Percentiles rank a stretch among this genome's conserved stretches.
phyloP scores from a whole-genome alignment of 1,140 invertebrate genomes.

The Condylostylus longicornis region DNA sequence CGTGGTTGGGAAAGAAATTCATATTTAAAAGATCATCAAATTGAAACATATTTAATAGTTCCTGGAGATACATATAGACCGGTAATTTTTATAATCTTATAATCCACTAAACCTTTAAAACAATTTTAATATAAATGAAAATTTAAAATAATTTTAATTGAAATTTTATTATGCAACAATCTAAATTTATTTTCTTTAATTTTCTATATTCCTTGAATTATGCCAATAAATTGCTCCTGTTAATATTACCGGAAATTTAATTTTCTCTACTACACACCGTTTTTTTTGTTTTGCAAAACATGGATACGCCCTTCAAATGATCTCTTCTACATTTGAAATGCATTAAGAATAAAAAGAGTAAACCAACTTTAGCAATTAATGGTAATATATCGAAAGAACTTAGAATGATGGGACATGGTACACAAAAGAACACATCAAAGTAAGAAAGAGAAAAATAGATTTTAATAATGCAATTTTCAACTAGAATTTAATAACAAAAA shows the following conservation, averaged over 20 bases:
- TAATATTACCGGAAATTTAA: too few species aligned
- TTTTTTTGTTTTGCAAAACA: conserved; percentile 1
- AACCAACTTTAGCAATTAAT: conserved; percentile 46
- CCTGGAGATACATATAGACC: conserved; percentile 52
- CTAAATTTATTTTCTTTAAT: too few species aligned
- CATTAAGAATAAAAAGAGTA: conserved; percentile 39
- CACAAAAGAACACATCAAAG: conserved; percentile 53
- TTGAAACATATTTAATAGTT: conserved; percentile 83
- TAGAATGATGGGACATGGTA: conserved; percentile 71
- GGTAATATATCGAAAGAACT: conserved; percentile 74
- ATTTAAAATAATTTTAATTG: too few species aligned
- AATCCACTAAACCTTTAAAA: too few species aligned
- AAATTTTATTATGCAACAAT: too few species aligned
- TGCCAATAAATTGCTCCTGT: background rate
- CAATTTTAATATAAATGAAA: too few species aligned
- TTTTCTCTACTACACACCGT: background rate
- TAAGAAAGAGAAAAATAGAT: too few species aligned
- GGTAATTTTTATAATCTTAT: conserved; percentile 34
- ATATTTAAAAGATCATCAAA: conserved; percentile 82
- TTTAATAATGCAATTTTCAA: too few species aligned
- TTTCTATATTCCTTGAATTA: too few species aligned
- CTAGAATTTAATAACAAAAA: too few species aligned
- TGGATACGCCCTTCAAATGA: background rate
- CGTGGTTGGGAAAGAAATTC: conserved; percentile 66
- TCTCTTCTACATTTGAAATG: too few species aligned